Percentiles rank a stretch among this genome's conserved stretches.
These are phyloP conservation scores for Acridotheres tristis DNA, from an alignment of 2,797 vertebrate species.

Conservation along the genomic window DNA sequence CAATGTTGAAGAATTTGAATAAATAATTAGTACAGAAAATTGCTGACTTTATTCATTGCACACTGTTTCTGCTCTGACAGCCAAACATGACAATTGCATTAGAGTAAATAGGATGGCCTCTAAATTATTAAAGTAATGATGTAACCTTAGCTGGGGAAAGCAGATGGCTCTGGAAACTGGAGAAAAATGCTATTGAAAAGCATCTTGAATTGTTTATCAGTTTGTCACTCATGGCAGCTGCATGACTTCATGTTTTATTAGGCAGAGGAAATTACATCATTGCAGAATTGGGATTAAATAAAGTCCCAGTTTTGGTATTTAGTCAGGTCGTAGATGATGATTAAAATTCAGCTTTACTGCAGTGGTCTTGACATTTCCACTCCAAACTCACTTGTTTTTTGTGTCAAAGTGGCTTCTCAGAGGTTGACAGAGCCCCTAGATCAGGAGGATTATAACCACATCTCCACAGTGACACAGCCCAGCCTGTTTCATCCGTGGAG, in stretches of 20 bases:
- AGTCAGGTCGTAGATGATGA: background rate
- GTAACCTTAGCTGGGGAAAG: background rate
- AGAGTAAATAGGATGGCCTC: background rate
- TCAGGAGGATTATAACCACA: background rate
- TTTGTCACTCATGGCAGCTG: background rate
- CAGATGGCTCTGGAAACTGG: background rate
- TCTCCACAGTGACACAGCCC: background rate
- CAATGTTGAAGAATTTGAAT: background rate
- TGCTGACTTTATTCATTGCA: background rate
- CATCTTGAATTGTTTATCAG: background rate
- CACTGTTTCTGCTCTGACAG: background rate
- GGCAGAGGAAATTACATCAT: background rate
- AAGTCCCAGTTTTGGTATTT: background rate
- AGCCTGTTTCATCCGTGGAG: background rate
- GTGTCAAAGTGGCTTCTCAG: background rate
- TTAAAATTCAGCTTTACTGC: background rate
- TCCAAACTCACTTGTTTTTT: background rate
- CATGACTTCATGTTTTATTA: background rate
- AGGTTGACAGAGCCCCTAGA: background rate
- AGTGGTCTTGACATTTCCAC: background rate
- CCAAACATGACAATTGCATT: background rate
- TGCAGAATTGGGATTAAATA: background rate
- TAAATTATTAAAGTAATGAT: constrained; percentile 44
- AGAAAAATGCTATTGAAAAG: background rate
- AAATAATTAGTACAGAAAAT: background rate